Conservation (phyloP, 2,113 vertebrate species). For the Psephotus haematonotus region DNA sequence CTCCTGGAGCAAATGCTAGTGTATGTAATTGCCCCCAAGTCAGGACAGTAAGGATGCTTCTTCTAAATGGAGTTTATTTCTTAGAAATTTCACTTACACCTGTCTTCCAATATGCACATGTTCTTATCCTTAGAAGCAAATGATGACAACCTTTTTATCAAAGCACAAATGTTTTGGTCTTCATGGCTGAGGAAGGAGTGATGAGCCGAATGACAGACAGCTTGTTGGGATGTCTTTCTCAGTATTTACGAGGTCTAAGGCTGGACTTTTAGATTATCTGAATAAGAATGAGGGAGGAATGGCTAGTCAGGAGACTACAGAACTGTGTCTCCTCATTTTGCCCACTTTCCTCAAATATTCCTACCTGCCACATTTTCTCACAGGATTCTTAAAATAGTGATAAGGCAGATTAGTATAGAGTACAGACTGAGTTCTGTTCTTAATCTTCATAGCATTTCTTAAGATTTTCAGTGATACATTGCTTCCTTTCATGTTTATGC, state of each 20-base stretch:
- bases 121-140: neutral
- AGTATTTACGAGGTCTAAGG: neutral
- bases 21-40: neutral
- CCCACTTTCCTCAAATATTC: neutral
- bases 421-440: neutral
- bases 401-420: neutral
- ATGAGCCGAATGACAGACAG: neutral
- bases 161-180: neutral
- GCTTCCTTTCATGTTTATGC: neutral
- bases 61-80: neutral
- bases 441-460: neutral
- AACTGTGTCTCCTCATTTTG: neutral
- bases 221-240: neutral
- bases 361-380: neutral
- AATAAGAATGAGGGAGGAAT: neutral
- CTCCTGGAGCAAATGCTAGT: neutral
- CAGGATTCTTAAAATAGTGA: neutral
- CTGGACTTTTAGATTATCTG: neutral
- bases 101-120: neutral
- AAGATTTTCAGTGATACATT: neutral
- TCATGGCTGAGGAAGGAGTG: neutral
- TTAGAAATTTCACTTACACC: neutral
- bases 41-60: neutral
- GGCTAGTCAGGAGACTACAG: neutral
- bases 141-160: neutral